phyloP scores from a whole-genome alignment of 2,888 invertebrate species.

The Heliconius ismenius region DNA sequence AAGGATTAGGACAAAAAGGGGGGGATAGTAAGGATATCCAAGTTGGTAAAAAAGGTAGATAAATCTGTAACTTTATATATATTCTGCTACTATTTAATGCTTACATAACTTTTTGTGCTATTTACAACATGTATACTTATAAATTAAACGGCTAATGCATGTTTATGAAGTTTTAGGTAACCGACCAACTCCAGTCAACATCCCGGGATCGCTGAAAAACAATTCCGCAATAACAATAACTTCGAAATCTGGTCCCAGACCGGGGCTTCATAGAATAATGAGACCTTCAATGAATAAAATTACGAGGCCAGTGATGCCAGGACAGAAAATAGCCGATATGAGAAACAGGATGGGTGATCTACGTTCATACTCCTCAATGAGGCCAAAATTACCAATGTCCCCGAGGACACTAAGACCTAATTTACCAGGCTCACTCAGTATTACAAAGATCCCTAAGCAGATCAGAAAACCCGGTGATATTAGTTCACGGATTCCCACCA shows the following conservation, averaged over 20 bases:
- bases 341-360: conserved; percentile 68
- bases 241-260: conserved; percentile 72
- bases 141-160: background rate
- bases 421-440: conserved; percentile 72
- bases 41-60: conserved; percentile 68
- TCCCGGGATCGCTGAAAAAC: conserved; percentile 81
- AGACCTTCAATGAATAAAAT: conserved; percentile 69
- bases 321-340: conserved; percentile 73
- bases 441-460: conserved; percentile 70
- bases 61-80: background rate
- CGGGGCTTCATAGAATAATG: conserved; percentile 66
- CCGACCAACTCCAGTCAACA: conserved; percentile 64
- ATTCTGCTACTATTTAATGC: background rate
- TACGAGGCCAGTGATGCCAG: conserved; percentile 63
- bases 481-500: conserved; percentile 50
- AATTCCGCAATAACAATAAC: conserved; percentile 83
- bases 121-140: background rate
- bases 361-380: conserved; percentile 61
- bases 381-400: conserved; percentile 62
- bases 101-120: conserved; percentile 8
- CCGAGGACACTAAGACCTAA: conserved; percentile 63
- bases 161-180: conserved; percentile 64
- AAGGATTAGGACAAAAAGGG: conserved; percentile 80
- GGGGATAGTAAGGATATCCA: conserved; percentile 68
- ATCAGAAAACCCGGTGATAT: conserved; percentile 56